Evolutionary conservation across 2,113 vertebrate genomes (phyloP), one percentile per base, ranked within the genome.

Genomic region (Siniperca chuatsi): DNA sequence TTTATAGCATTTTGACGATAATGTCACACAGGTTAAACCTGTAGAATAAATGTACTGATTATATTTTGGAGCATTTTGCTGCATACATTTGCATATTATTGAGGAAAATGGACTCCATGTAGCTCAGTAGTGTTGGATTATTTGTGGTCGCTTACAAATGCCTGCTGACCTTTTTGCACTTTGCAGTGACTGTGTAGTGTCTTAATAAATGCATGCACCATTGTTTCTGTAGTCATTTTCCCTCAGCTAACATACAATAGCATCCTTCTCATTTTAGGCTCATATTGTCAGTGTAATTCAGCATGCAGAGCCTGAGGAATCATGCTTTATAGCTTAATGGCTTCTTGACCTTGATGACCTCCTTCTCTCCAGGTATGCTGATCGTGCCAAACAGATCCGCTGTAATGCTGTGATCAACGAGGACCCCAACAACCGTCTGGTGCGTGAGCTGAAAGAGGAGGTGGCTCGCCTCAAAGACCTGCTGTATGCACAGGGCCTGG

Each of bases 331-430:
- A 23, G 8, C 44, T 23, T 15, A 15, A 46, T 6, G 23, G 16
- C 4, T 7, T 50, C 23, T 13, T 55, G 61, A 55, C 71, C 23
- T 46, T 0, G 0, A 5, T 71, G 64, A 40, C 54, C 25, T 70
- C 20, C 3, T 12, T 54, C 8, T 37, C 35, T 50, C 18, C 79
- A 99, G 98, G 87, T 99, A 99, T 0, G 98, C 98, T 0, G 98
- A 99, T 90, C 97, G 98, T 6, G 98, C 98, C 78, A 99, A 99
- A 93, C 98, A 99, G 96, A 99, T 99, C 91, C 97, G 98, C 73
- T 99, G 98, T 70, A 99, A 99, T 0, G 98, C 98, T 0, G 96
- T 99, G 85, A 99, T 99, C 93, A 99, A 99, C 0, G 98, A 99
- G 91, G 98, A 99, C 88, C 98, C 98, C 90, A 99, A 98, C 96